Percentiles rank a stretch among this genome's conserved stretches.
phyloP scores from a whole-genome alignment of 2,113 vertebrate species.

The Engraulis encrasicolus region DNA sequence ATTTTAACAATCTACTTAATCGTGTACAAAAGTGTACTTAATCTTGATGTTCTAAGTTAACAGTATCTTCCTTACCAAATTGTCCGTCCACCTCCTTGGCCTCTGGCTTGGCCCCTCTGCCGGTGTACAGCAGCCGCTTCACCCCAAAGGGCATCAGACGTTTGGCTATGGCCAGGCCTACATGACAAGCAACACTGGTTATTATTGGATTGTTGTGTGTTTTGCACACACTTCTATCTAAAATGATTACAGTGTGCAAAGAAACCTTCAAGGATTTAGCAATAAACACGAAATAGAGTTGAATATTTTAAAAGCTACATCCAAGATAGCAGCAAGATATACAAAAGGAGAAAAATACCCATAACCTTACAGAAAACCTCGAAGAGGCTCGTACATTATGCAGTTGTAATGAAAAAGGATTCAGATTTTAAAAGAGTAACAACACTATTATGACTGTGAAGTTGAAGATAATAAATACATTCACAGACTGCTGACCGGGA shows the following conservation, averaged over 20 bases:
- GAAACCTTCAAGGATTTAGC: too few relatives aligned
- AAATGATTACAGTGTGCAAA: too few relatives aligned
- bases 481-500: background rate
- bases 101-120: constrained; percentile 68
- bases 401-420: background rate
- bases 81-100: constrained; percentile 75
- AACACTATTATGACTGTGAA: background rate
- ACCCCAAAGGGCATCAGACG: constrained; percentile 80
- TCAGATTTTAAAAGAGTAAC: background rate
- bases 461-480: background rate
- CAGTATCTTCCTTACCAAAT: constrained; percentile 69
- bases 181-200: constrained; percentile 18
- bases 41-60: background rate
- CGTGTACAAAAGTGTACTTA: too few relatives aligned
- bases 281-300: too few relatives aligned
- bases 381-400: too few relatives aligned
- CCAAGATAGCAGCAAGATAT: background rate
- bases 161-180: constrained; percentile 77
- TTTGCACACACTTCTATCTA: too few relatives aligned
- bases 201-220: too few relatives aligned
- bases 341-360: background rate
- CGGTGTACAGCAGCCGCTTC: constrained; percentile 77
- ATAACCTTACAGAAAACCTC: background rate
- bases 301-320: too few relatives aligned
- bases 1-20: too few relatives aligned